Conservation (phyloP, 2,797 vertebrate genomes). For the Peromyscus aztecus region DNA sequence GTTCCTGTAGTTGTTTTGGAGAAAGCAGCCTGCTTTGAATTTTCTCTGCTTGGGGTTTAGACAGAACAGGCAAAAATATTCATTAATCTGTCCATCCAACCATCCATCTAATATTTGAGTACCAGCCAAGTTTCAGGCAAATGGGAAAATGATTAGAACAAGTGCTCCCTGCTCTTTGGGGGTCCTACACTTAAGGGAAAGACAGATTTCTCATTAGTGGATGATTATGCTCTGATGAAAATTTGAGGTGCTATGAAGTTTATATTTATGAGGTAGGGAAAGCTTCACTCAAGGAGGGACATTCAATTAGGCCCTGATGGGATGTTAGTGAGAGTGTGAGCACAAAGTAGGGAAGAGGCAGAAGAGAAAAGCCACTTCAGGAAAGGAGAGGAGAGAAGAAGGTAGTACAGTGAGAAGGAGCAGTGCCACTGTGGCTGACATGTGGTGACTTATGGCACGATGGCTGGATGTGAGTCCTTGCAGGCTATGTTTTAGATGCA, state of each 20-base stretch:
- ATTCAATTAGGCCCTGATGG: not conserved
- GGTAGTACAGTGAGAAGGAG: not conserved
- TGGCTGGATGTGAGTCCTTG: not conserved
- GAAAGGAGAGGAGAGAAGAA: not conserved
- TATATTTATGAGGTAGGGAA: not conserved
- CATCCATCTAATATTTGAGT: not conserved
- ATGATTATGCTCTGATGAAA: constrained; percentile 1
- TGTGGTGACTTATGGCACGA: not conserved
- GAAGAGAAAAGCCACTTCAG: not conserved
- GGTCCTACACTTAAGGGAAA: not conserved
- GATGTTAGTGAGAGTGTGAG: not conserved
- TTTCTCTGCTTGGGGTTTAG: constrained; percentile 21
- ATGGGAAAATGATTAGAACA: not conserved
- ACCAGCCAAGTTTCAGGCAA: not conserved
- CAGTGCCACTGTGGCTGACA: not conserved
- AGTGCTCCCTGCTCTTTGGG: not conserved
- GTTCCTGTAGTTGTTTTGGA: constrained; percentile 10
- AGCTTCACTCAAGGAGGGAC: not conserved
- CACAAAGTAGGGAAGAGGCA: not conserved
- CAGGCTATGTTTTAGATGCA: constrained; percentile 1
- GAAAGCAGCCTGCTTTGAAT: not conserved
- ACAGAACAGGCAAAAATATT: not conserved
- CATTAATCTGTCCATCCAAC: not conserved
- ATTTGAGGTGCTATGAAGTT: not conserved
- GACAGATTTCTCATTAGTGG: not conserved